Evolutionary conservation across 2,888 invertebrate genomes (phyloP).

Genomic region (Argynnis bischoffii): DNA sequence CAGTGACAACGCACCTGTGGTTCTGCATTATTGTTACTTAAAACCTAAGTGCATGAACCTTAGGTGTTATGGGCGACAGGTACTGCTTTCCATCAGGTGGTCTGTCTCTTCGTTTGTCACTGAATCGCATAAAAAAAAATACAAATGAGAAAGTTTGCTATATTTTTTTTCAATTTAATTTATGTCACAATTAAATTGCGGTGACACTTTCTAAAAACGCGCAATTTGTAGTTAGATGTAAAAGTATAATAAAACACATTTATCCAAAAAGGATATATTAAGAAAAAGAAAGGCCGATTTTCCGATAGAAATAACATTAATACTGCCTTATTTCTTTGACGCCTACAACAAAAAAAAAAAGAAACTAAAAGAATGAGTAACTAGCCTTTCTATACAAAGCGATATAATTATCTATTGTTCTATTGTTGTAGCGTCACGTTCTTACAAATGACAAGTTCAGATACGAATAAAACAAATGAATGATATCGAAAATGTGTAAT

Average conservation of each 20-base stretch:
- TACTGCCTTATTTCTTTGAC: conserved; percentile 15
- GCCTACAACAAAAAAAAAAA: conserved; percentile 8
- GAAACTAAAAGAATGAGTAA: conserved; percentile 1
- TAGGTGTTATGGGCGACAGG: too few relatives aligned
- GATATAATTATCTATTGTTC: conserved; percentile 10
- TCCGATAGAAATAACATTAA: conserved; percentile 8
- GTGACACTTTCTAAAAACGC: too few relatives aligned
- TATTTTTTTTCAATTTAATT: too few relatives aligned
- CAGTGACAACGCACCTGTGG: too few relatives aligned
- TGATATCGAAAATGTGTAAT: neutral
- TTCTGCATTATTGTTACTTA: too few relatives aligned
- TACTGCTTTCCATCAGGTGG: too few relatives aligned
- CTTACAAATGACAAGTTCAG: conserved; percentile 11
- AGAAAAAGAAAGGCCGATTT: conserved; percentile 6
- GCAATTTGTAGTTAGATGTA: too few relatives aligned
- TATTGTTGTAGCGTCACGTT: conserved; percentile 12
- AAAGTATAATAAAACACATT: neutral
- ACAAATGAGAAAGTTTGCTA: too few relatives aligned
- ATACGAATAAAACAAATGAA: conserved; percentile 7
- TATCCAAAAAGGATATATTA: neutral
- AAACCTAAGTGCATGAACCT: too few relatives aligned
- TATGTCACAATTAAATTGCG: too few relatives aligned
- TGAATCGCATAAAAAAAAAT: too few relatives aligned
- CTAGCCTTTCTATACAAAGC: conserved; percentile 6
- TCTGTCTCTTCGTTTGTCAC: too few relatives aligned